Base-by-base conservation (phyloP, 1,140 invertebrate genomes). In the Drosophila parvula region DNA sequence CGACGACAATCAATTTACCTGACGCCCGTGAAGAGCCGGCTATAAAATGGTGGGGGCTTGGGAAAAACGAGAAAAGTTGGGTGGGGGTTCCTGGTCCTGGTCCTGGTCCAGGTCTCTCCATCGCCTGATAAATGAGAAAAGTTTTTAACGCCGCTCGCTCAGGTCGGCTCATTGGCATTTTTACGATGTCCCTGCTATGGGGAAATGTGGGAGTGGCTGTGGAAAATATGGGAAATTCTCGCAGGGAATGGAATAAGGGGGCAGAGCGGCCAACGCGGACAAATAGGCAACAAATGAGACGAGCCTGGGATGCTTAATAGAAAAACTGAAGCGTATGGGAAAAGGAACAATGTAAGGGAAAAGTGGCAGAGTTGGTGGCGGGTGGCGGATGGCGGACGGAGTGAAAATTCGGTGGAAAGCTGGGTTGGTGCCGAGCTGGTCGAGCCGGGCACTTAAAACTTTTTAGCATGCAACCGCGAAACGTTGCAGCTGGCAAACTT, bases 161-260 rank as follows among this genome's bases (percentile, higher is more conserved):
- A 88, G 83, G 83, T 89, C 68, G 83, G 79, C 83, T 88, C 83
- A 89, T 88, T 88, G 83, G 84, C 83, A 89, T 88, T 88, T 88
- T 88, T 88, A 89, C 83, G 84, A 89, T 88, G 82, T 76, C 70
- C 48, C 61, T 43, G 79, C 18, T 22, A 11, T 5, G 41, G 22
- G 40, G 16, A 48, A 71, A 56, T 10, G 22, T n/a, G 27, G 16
- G n/a, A 9, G 27, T 51, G 40, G 40, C 2, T 34, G n/a, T 22
- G 18, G 14, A 51, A 61, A 50, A 50, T 43, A 50, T 50, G 44
- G 58, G 43, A 43, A 62, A 62, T 41, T 41, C 28, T 30, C 9
- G 40, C 34, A 30, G 55, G 70, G 32, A 45, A 50, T 22, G 22
- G 22, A 22, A 22, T 22, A 36, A 16, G 12, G 22, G 32, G 44